phyloP scores from a whole-genome alignment of 2,888 invertebrate genomes.

The Nudaria mundana region DNA sequence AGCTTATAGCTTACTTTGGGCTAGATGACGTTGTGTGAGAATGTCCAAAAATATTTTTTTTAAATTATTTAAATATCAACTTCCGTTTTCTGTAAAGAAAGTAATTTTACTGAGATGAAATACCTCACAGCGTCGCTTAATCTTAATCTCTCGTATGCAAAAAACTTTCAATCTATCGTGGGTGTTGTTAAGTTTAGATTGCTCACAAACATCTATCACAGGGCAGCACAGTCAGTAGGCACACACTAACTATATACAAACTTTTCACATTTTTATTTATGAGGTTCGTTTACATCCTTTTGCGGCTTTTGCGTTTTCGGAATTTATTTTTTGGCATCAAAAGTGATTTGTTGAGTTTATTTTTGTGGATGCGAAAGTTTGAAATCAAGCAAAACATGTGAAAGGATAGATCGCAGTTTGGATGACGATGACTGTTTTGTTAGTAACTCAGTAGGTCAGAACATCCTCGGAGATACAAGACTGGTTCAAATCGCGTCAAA shows the following conservation, averaged over 20 bases:
- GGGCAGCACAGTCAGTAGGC: no score
- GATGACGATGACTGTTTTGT: no score
- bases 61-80: no score
- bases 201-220: slow-evolving; percentile 63
- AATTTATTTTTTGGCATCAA: slow-evolving; percentile 30
- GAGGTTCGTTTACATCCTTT: slow-evolving; percentile 61
- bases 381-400: slow-evolving; percentile 29
- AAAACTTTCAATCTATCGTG: slow-evolving; percentile 30
- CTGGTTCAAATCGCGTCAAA: no score
- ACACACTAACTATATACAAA: slow-evolving; percentile 44
- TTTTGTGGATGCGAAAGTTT: slow-evolving; percentile 25
- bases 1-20: no score
- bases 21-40: no score
- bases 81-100: neutral
- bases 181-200: slow-evolving; percentile 54
- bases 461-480: no score
- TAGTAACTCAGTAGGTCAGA: no score
- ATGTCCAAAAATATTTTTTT: no score
- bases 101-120: no score
- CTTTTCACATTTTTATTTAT: slow-evolving; percentile 66
- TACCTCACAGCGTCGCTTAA: neutral
- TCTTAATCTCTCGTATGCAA: neutral
- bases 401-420: no score
- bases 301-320: slow-evolving; percentile 42
- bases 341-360: slow-evolving; percentile 26